phyloP scores from a whole-genome alignment of 2,113 vertebrate species.

The Platichthys stellatus region DNA sequence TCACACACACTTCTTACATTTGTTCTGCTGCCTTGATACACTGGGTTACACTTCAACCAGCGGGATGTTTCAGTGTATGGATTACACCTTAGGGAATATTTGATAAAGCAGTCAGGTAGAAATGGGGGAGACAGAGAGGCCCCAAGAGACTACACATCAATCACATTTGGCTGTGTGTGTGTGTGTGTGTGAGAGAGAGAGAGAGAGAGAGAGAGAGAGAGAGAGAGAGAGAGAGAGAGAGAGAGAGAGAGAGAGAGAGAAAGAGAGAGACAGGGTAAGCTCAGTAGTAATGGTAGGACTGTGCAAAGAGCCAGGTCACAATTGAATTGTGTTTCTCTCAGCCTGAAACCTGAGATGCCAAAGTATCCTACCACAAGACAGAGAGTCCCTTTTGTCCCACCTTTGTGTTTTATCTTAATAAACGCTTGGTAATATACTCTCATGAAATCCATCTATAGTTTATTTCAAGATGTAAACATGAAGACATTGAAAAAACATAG shows the following conservation, averaged over 20 bases:
- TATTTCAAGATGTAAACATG: background rate
- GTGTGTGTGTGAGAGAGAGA: background rate
- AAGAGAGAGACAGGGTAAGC: background rate
- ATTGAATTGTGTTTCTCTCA: slow-evolving; percentile 76
- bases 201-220: background rate
- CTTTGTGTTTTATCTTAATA: background rate
- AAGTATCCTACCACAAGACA: slow-evolving; percentile 54
- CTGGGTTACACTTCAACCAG: too few relatives aligned
- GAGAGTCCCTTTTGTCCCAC: slow-evolving; percentile 35
- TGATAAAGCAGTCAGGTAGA: slow-evolving; percentile 52
- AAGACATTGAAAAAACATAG: background rate
- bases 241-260: background rate
- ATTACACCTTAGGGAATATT: slow-evolving; percentile 40
- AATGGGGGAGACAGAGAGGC: slow-evolving; percentile 23
- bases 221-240: slow-evolving; percentile 1
- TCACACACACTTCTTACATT: slow-evolving; percentile 10
- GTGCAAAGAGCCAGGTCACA: slow-evolving; percentile 66
- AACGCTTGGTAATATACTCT: background rate
- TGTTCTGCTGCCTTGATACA: background rate
- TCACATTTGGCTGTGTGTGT: slow-evolving; percentile 20
- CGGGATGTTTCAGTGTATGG: background rate
- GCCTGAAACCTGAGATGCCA: slow-evolving; percentile 73
- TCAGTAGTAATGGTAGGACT: slow-evolving; percentile 36
- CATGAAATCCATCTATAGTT: background rate
- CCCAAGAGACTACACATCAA: slow-evolving; percentile 33